Percentiles rank a stretch among this genome's conserved stretches.
Evolutionary conservation across 2,888 invertebrate genomes (phyloP).

Genomic region (Hipparchia sbordonii): DNA sequence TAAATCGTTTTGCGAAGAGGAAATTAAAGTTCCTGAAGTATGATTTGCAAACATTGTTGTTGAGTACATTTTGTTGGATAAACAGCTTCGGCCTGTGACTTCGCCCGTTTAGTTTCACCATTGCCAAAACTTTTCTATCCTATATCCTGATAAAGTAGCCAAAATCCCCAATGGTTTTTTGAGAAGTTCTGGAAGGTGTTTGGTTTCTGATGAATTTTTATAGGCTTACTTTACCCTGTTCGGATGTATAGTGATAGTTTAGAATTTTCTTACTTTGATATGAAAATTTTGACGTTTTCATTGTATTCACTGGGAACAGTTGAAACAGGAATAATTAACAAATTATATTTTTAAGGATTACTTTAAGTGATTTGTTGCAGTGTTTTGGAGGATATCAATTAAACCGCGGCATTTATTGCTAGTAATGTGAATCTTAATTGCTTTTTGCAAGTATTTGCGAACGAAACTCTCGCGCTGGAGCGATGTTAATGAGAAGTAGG

Average conservation of each 20-base stretch:
- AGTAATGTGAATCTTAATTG: slow-evolving; percentile 13
- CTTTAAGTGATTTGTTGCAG: not conserved
- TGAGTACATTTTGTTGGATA: not conserved
- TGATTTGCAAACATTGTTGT: slow-evolving; percentile 7
- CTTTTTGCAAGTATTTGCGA: slow-evolving; percentile 15
- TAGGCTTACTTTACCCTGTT: too few species aligned
- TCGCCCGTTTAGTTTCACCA: not conserved
- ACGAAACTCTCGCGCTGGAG: slow-evolving; percentile 24
- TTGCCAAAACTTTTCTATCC: not conserved
- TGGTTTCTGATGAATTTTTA: too few species aligned
- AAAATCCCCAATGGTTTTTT: too few species aligned
- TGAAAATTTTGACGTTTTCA: not conserved
- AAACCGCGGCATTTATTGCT: slow-evolving; percentile 12
- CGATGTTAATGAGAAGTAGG: slow-evolving; percentile 41
- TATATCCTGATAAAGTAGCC: too few species aligned
- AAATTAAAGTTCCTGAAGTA: slow-evolving; percentile 34
- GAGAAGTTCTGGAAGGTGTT: too few species aligned
- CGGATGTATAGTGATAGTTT: too few species aligned
- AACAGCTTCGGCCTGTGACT: not conserved
- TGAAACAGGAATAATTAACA: too few species aligned
- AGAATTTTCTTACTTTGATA: too few species aligned
- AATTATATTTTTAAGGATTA: too few species aligned
- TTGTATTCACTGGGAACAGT: not conserved
- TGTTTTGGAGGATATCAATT: slow-evolving; percentile 2
- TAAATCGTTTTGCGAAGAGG: slow-evolving; percentile 31